Percentiles rank a stretch among this genome's conserved stretches.
Evolutionary conservation across 2,888 invertebrate genomes (phyloP).

Genomic region (Salpingus planirostris): DNA sequence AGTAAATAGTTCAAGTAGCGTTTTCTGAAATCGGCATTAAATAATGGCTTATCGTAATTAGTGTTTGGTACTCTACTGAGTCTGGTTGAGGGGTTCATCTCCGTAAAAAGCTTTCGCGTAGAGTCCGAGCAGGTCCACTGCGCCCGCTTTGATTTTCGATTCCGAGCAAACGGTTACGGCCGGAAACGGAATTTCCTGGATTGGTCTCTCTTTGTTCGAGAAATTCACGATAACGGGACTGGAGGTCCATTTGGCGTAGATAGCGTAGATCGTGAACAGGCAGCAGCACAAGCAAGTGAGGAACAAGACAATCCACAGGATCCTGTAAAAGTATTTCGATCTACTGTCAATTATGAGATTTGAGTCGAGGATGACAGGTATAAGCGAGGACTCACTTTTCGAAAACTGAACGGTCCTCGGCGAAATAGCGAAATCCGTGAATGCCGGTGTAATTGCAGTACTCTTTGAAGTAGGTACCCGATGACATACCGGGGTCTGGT

Average conservation of each 20-base stretch:
- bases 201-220: slow-evolving; percentile 61
- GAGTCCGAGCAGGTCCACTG: slow-evolving; percentile 45
- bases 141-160: slow-evolving; percentile 54
- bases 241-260: slow-evolving; percentile 63
- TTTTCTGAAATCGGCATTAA: neutral
- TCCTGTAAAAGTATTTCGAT: too few relatives aligned
- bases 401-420: slow-evolving; percentile 37
- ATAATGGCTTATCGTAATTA: neutral
- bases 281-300: slow-evolving; percentile 54
- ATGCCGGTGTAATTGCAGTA: slow-evolving; percentile 35
- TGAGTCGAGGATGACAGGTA: neutral
- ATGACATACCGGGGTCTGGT: too few relatives aligned
- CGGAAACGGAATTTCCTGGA: slow-evolving; percentile 51
- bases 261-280: slow-evolving; percentile 51
- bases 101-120: slow-evolving; percentile 22
- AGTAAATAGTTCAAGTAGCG: too few relatives aligned
- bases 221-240: slow-evolving; percentile 70
- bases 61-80: slow-evolving; percentile 44
- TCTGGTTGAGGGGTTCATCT: slow-evolving; percentile 38
- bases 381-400: too few relatives aligned
- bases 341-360: neutral
- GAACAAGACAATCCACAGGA: slow-evolving; percentile 56
- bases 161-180: slow-evolving; percentile 40
- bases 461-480: slow-evolving; percentile 32
- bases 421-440: slow-evolving; percentile 39